Base-by-base conservation (phyloP, 30 jellyfish, hydroid and myxozoan genomes). In the Aurelia sp. region DNA sequence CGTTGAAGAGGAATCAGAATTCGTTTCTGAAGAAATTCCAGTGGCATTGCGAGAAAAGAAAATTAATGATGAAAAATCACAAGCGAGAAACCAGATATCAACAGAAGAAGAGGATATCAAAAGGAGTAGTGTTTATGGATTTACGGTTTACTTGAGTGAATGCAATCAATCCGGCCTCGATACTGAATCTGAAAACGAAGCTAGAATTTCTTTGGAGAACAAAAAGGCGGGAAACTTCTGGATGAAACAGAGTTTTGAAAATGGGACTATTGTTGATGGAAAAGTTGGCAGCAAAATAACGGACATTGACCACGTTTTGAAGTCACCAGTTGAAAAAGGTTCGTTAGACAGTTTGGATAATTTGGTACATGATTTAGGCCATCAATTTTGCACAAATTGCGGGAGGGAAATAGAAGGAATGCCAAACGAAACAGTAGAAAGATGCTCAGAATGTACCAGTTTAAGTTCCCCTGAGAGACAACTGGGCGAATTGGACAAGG, bases 51-150 rank as follows among this genome's bases (percentile, higher is more conserved):
- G 30, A 70, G 81, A 70, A 33, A 70, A 30, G 44, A 47, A 20
- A 20, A 47, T 30, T 66, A 66, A 20, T 61, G 53, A n/a, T n/a
- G 50, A 66, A 21, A 61, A 61, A 44, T 44, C 55, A 44, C 55
- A 44, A n/a, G 64, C 64, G 53, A 35, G 52, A 17, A 23, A 73
- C 52, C 20, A 21, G 20, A 20, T 76, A 13, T 3, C 68, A 37
- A 11, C 74, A 23, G 62, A 40, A 20, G 71, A 77, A 44, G 78
- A 71, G 37, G 87, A 73, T 37, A 50, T 48, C 9, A 71, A 84
- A 47, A 60, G 93, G 62, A 84, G 65, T 9, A 84, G 93, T 35
- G 73, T 62, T 33, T 84, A 84, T 51, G 93, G 93, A 17, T 74
- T 84, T 47, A 40, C 87, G 13, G 87, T 84, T 27, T 52, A 71